These are phyloP conservation scores for Listrodromus nycthemerus DNA, from an alignment of 2,888 invertebrate genomes.

Conservation along the genomic window DNA sequence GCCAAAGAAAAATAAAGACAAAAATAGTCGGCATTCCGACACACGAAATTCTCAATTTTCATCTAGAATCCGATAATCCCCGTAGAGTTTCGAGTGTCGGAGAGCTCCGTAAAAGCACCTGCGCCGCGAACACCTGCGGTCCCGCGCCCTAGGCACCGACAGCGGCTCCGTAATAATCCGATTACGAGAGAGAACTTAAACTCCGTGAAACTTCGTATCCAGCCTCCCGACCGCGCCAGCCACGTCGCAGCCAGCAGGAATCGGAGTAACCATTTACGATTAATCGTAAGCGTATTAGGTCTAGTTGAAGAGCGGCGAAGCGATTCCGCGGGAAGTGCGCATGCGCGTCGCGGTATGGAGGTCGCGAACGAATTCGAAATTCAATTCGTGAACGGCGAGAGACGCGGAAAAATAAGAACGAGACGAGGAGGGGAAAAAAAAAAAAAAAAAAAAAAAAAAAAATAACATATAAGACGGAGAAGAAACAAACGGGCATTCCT, in stretches of 20 bases:
- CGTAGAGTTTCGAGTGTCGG: constrained; percentile 32
- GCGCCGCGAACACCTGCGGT: constrained; percentile 28
- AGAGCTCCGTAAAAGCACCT: constrained; percentile 55
- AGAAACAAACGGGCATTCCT: constrained; percentile 27
- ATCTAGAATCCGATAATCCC: constrained; percentile 36
- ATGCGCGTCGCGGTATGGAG: background rate
- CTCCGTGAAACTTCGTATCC: constrained; percentile 36
- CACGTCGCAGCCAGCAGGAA: background rate
- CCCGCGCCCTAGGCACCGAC: background rate
- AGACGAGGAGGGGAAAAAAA: background rate
- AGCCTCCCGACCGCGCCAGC: background rate
- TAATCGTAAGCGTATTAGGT: constrained; percentile 49
- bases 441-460: background rate
- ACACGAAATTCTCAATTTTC: constrained; percentile 45
- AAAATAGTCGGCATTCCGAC: constrained; percentile 1
- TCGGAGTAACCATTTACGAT: constrained; percentile 25
- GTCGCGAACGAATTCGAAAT: constrained; percentile 39
- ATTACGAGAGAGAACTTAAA: constrained; percentile 46
- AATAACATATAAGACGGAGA: background rate
- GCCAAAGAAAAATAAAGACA: background rate
- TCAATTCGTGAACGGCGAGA: constrained; percentile 43
- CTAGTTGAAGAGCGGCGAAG: constrained; percentile 7
- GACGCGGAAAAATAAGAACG: constrained; percentile 16
- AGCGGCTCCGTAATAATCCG: constrained; percentile 49
- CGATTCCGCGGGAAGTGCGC: background rate